These are phyloP conservation scores for Doryteuthis pealeii DNA, from an alignment of 1,140 invertebrate genomes.

Conservation along the genomic window DNA sequence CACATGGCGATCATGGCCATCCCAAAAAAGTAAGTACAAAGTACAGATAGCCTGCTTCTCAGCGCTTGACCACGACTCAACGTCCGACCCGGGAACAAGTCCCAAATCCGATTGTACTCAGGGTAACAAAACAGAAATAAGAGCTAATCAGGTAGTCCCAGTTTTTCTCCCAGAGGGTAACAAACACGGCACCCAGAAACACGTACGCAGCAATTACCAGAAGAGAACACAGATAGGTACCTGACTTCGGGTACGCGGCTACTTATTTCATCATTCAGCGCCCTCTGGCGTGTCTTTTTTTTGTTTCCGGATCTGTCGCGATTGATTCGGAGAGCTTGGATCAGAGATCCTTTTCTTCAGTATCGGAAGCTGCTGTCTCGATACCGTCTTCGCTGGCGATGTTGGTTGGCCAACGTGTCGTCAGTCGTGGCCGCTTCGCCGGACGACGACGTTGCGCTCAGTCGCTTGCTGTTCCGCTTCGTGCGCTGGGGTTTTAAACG, in stretches of 20 bases:
- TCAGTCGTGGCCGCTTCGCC: no score
- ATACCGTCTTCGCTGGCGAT: background rate
- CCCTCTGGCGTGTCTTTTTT: background rate
- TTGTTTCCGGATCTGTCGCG: background rate
- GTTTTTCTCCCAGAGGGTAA: constrained; percentile 45
- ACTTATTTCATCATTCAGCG: background rate
- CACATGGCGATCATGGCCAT: constrained; percentile 89
- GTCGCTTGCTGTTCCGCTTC: background rate
- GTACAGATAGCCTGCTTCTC: constrained; percentile 57
- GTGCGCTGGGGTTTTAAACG: background rate
- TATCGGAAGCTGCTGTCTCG: background rate
- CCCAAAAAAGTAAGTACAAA: constrained; percentile 82
- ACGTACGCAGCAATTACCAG: constrained; percentile 51
- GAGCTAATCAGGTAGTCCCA: constrained; percentile 83
- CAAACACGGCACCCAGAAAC: constrained; percentile 51
- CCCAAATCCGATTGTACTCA: constrained; percentile 79
- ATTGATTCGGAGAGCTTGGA: background rate
- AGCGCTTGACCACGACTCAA: constrained; percentile 35
- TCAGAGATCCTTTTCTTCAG: background rate
- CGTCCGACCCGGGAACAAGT: constrained; percentile 59
- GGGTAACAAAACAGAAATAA: constrained; percentile 89
- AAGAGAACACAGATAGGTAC: constrained; percentile 54
- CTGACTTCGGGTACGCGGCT: constrained; percentile 11
- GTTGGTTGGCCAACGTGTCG: no score
- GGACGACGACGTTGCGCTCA: no score